Evolutionary conservation across 2,113 vertebrate species (phyloP).

Genomic region (Pedetes capensis): DNA sequence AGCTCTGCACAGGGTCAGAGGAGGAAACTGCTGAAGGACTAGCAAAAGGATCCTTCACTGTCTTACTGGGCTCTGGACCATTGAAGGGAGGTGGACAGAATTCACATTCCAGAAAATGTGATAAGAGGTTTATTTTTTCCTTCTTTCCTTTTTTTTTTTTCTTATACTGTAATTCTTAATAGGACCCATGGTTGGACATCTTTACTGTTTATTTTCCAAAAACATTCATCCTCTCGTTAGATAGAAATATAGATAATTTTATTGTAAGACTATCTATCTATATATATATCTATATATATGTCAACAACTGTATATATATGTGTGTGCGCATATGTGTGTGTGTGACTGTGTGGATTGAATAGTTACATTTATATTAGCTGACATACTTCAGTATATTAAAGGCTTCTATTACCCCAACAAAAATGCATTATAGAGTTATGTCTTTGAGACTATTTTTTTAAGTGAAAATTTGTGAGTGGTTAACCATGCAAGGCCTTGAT

Average conservation of each 20-base stretch:
- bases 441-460: background rate
- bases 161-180: background rate
- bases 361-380: background rate
- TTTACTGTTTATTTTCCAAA: background rate
- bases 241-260: too few relatives aligned
- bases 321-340: too few relatives aligned
- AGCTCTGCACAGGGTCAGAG: background rate
- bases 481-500: background rate
- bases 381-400: background rate
- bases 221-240: too few relatives aligned
- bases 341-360: background rate
- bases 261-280: too few relatives aligned
- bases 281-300: too few relatives aligned
- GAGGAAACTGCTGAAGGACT: background rate
- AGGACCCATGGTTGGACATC: background rate
- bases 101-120: background rate
- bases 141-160: background rate
- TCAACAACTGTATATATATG: too few relatives aligned
- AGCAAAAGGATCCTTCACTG: background rate
- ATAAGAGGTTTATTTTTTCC: background rate
- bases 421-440: background rate
- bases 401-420: background rate
- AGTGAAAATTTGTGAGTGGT: background rate
- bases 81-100: background rate
- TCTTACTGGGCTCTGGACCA: background rate